phyloP scores from a whole-genome alignment of 2,113 vertebrate genomes.

The Nothocercus nigrocapillus region DNA sequence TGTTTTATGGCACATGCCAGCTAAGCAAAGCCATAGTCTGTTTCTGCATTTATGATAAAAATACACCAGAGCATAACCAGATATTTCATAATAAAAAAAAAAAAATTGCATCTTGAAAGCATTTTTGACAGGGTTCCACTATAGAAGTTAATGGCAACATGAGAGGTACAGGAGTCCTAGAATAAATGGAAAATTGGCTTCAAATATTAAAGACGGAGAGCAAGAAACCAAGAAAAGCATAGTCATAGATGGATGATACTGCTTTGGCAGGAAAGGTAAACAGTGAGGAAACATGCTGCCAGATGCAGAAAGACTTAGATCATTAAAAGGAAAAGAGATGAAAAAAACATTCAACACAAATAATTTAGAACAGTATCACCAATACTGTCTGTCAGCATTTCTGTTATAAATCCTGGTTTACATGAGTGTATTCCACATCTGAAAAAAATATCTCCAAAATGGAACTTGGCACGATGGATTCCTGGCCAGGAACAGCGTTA shows the following conservation, averaged over 20 bases:
- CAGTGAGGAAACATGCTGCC: slow-evolving; percentile 57
- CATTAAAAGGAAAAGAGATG: slow-evolving; percentile 68
- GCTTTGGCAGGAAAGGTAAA: slow-evolving; percentile 70
- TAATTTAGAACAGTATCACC: slow-evolving; percentile 61
- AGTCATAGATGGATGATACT: slow-evolving; percentile 67
- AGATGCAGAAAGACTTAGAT: slow-evolving; percentile 72
- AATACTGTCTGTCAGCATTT: slow-evolving; percentile 45
- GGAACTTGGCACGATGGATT: slow-evolving; percentile 41
- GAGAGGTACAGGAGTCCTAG: slow-evolving; percentile 50
- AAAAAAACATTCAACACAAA: slow-evolving; percentile 53
- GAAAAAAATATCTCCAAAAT: slow-evolving; percentile 46
- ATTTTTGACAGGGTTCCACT: slow-evolving; percentile 73
- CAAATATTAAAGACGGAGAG: slow-evolving; percentile 57
- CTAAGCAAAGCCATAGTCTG: not conserved
- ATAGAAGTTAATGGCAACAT: slow-evolving; percentile 68
- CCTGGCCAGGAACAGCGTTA: slow-evolving; percentile 23
- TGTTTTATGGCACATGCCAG: not conserved
- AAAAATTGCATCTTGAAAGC: slow-evolving; percentile 61
- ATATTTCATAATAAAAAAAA: slow-evolving; percentile 21
- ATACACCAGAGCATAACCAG: slow-evolving; percentile 1
- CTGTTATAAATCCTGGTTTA: slow-evolving; percentile 36
- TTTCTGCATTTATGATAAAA: slow-evolving; percentile 23
- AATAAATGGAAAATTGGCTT: slow-evolving; percentile 73
- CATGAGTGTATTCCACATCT: slow-evolving; percentile 25
- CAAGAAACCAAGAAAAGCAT: slow-evolving; percentile 70